Conservation (phyloP, 2,797 vertebrate genomes). For the Pipistrellus kuhlii region DNA sequence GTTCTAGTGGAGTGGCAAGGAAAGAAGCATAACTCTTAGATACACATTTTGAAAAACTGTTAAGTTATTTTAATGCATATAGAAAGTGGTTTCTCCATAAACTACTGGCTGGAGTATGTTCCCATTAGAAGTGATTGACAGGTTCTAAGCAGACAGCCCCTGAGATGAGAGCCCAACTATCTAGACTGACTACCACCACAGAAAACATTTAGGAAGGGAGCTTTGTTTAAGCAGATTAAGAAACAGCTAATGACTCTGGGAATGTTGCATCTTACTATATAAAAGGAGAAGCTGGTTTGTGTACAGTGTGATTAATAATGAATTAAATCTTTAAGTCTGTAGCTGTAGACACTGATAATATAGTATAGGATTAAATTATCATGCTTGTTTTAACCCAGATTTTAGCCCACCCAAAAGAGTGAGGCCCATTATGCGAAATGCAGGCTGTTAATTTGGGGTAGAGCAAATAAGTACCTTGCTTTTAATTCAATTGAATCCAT, state of each 20-base stretch:
- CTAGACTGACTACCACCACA: slow-evolving; percentile 61
- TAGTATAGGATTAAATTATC: slow-evolving; percentile 83
- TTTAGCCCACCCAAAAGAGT: slow-evolving; percentile 84
- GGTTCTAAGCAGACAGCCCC: not conserved
- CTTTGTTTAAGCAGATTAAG: slow-evolving; percentile 85
- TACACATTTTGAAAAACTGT: slow-evolving; percentile 8
- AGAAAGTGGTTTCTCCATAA: slow-evolving; percentile 30
- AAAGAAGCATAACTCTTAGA: slow-evolving; percentile 11
- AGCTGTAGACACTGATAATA: slow-evolving; percentile 78
- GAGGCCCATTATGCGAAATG: slow-evolving; percentile 80
- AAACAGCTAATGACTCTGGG: slow-evolving; percentile 84
- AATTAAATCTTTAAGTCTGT: slow-evolving; percentile 86
- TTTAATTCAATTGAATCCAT: slow-evolving; percentile 80
- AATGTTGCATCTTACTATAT: slow-evolving; percentile 84
- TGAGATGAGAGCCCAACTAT: not conserved
- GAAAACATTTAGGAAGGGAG: slow-evolving; percentile 80
- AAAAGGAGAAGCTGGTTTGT: slow-evolving; percentile 84
- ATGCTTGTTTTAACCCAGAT: slow-evolving; percentile 86
- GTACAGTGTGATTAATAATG: slow-evolving; percentile 83
- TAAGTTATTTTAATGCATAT: slow-evolving; percentile 49
- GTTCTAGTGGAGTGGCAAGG: not conserved
- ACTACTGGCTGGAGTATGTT: not conserved
- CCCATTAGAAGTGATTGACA: slow-evolving; percentile 46
- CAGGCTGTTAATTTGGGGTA: slow-evolving; percentile 80
- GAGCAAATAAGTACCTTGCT: slow-evolving; percentile 77